Base-by-base conservation (phyloP, 2,888 invertebrate genomes). In the Drosophila suboccidentalis region DNA sequence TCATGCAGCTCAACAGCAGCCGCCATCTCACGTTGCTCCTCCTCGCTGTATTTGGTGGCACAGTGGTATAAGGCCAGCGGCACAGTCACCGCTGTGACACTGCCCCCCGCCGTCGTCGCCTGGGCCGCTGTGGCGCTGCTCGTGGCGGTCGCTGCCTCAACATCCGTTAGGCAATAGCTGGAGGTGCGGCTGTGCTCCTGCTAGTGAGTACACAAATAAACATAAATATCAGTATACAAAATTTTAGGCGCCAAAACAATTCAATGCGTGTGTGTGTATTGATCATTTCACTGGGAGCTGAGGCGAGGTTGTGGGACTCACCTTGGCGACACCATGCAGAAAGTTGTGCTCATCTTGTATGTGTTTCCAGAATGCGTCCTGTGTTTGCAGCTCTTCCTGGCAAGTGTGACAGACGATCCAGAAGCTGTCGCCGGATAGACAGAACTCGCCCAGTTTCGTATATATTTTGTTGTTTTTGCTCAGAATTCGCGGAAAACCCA, bases 401-500 rank as follows among this genome's bases (percentile, higher is more conserved):
- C 91, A 91, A 57, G 90, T 91, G 73, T 91, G 92, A 47, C 91
- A 91, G 43, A 91, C 88, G 41, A 91, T 91, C 89, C 88, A 91
- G 60, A 91, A 91, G 34, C 91, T 90, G 61, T 91, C 91, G 36
- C 90, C 89, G 54, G 91, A 90, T 49, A 91, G 69, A 66, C 92
- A 91, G 57, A 91, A 91, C 58, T 91, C 91, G 9, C 91, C 91
- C 53, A 91, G 78, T 69, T 91, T 91, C 34, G 91, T 91, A 53
- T 91, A 91, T 34, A 91, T 90, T 76, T 91, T 91, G 64, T 91
- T 90, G 64, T 90, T 91, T 77, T 91, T 91, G 81, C 91, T 91
- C 67, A 91, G 82, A 67, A 91, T 90, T 76, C 91, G 91, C 86
- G 91, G 91, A 83, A 91, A 91, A 65, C 91, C 91, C 91, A 91